A percentile compares a stretch with the other conserved stretches of the same genome.
These are phyloP conservation scores for Rotaria socialis DNA, from an alignment of 2,888 invertebrate genomes.

Conservation along the genomic window DNA sequence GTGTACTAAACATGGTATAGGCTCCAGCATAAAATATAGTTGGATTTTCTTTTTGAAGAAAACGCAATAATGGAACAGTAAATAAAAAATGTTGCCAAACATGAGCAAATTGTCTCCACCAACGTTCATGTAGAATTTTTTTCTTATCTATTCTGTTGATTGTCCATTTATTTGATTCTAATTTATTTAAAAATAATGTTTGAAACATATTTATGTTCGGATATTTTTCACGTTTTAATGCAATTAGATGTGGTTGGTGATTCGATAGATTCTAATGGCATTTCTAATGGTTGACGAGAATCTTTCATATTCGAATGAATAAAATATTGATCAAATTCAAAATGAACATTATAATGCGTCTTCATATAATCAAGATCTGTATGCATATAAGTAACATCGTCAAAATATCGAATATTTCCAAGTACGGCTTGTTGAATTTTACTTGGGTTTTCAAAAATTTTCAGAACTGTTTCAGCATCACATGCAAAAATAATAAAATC, in stretches of 20 bases:
- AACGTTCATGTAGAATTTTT: constrained; percentile 50
- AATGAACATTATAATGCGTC: constrained; percentile 51
- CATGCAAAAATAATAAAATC: constrained; percentile 52
- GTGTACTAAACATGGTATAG: constrained; percentile 53
- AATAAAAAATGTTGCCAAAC: constrained; percentile 53
- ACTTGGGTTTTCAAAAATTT: constrained; percentile 49
- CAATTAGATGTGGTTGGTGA: constrained; percentile 52
- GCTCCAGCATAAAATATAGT: constrained; percentile 51
- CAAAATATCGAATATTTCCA: constrained; percentile 52
- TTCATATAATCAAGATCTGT: constrained; percentile 52
- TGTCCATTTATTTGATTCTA: constrained; percentile 50
- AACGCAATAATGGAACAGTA: constrained; percentile 51
- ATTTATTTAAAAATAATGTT: constrained; percentile 52
- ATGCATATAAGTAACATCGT: constrained; percentile 52
- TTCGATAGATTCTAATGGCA: constrained; percentile 53
- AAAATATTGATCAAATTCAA: constrained; percentile 51
- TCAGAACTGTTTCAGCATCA: constrained; percentile 52
- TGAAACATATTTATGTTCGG: constrained; percentile 51
- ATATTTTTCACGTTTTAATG: constrained; percentile 39
- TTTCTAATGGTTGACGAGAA: constrained; percentile 51
- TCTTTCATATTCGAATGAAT: constrained; percentile 50
- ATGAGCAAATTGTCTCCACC: constrained; percentile 53
- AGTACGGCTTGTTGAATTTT: constrained; percentile 50
- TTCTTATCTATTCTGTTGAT: constrained; percentile 49
- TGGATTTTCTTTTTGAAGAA: constrained; percentile 50